phyloP scores from a whole-genome alignment of 2,113 vertebrate species.

The Tachysurus vachellii region DNA sequence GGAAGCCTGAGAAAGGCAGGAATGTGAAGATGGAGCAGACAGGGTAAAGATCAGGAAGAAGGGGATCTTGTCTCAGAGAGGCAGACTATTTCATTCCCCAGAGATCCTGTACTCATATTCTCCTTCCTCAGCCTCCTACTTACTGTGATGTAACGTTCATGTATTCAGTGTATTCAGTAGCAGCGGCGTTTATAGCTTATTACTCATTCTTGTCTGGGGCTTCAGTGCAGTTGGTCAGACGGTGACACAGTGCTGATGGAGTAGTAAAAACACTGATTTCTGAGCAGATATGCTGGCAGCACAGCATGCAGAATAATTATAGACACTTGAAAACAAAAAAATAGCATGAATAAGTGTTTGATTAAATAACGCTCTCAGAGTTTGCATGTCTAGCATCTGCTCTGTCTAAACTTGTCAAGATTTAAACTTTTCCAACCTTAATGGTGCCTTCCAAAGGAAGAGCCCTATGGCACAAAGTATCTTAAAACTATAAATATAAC shows the following conservation, averaged over 20 bases:
- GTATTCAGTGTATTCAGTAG: slow-evolving; percentile 23
- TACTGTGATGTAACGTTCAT: slow-evolving; percentile 1
- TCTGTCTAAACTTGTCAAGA: background rate
- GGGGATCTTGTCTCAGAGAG: slow-evolving; percentile 41
- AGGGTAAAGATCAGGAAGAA: slow-evolving; percentile 52
- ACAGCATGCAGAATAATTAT: background rate
- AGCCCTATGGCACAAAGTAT: background rate
- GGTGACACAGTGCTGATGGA: slow-evolving; percentile 6
- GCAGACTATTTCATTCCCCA: slow-evolving; percentile 40
- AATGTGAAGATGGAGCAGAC: slow-evolving; percentile 66
- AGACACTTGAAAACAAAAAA: no score
- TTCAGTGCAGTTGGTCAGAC: slow-evolving; percentile 33
- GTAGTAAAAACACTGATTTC: slow-evolving; percentile 7
- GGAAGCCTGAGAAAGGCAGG: slow-evolving; percentile 66
- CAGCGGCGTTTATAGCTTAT: slow-evolving; percentile 38
- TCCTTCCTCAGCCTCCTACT: slow-evolving; percentile 32
- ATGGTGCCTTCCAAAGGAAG: background rate
- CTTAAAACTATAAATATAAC: background rate
- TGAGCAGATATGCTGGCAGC: background rate
- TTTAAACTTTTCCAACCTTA: background rate
- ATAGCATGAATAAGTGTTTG: background rate
- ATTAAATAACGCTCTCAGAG: background rate
- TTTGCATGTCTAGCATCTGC: background rate
- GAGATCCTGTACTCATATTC: slow-evolving; percentile 11
- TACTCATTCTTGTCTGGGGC: slow-evolving; percentile 32